A percentile compares a stretch with the other conserved stretches of the same genome.
These are phyloP conservation scores for Manis crassicaudata DNA, from an alignment of 2,797 vertebrate species.

Conservation along the genomic window DNA sequence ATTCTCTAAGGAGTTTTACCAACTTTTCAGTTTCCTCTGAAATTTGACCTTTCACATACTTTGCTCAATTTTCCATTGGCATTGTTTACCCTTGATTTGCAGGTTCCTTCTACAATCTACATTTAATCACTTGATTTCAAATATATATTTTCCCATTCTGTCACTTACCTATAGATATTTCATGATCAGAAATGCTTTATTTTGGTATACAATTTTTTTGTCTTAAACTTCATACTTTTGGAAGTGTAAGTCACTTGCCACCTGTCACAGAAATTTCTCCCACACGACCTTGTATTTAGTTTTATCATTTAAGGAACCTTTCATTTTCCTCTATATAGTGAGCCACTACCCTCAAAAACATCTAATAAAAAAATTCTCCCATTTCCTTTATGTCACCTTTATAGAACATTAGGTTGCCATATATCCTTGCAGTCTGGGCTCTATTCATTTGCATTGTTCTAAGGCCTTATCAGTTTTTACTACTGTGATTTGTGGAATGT, in stretches of 20 bases:
- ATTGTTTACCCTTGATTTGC: background rate
- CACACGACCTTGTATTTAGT: background rate
- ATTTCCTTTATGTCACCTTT: background rate
- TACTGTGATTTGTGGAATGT: background rate
- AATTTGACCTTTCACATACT: background rate
- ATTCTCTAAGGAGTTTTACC: background rate
- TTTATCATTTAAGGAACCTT: background rate
- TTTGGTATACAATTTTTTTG: constrained; percentile 3
- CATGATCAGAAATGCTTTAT: background rate
- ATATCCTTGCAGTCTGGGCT: background rate
- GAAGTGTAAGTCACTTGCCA: background rate
- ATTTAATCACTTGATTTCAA: background rate
- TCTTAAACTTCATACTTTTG: background rate
- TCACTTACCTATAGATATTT: background rate
- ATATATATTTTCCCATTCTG: background rate
- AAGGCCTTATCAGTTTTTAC: background rate
- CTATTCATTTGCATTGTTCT: background rate
- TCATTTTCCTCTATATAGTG: background rate
- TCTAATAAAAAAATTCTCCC: background rate
- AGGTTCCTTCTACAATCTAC: background rate
- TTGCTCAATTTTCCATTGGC: background rate
- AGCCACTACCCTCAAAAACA: background rate
- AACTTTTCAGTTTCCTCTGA: background rate
- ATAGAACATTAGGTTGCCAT: background rate
- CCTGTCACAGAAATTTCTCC: background rate